These are phyloP conservation scores for Parasteatoda lunata DNA, from an alignment of 2,888 invertebrate species.

Conservation along the genomic window DNA sequence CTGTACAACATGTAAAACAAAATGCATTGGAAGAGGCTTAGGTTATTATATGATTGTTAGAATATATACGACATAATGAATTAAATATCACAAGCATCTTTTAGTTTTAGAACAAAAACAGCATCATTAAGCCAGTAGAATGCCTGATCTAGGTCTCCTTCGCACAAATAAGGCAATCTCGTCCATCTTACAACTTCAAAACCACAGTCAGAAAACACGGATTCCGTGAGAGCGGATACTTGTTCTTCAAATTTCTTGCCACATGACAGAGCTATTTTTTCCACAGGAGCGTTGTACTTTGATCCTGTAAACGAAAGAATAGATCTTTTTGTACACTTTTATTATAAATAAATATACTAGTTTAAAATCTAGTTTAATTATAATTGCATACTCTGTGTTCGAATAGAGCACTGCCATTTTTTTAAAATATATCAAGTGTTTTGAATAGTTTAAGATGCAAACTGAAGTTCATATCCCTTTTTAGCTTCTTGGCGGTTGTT, in stretches of 20 bases:
- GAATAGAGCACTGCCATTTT: too few relatives aligned
- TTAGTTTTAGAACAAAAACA: conserved; percentile 80
- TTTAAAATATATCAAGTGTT: too few relatives aligned
- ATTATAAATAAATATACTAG: too few relatives aligned
- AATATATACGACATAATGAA: too few relatives aligned
- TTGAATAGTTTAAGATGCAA: too few relatives aligned
- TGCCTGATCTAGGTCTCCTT: conserved; percentile 89
- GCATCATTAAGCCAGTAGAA: conserved; percentile 92
- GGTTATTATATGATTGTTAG: too few relatives aligned
- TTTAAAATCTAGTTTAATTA: too few relatives aligned
- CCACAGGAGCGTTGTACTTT: conserved; percentile 71
- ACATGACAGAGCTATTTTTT: conserved; percentile 74
- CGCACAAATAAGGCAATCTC: conserved; percentile 95
- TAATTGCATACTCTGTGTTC: too few relatives aligned
- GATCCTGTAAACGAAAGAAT: conserved; percentile 25
- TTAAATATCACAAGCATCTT: conserved; percentile 17
- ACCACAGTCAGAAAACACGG: conserved; percentile 81
- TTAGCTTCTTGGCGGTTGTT: too few relatives aligned
- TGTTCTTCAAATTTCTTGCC: conserved; percentile 79
- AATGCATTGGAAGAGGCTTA: too few relatives aligned
- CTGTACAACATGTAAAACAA: too few relatives aligned
- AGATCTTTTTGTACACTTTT: not conserved
- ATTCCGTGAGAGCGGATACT: conserved; percentile 81
- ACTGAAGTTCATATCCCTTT: too few relatives aligned
- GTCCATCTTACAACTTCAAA: conserved; percentile 89